Percentiles rank a stretch among this genome's conserved stretches.
These are phyloP conservation scores for Epirrhoe alternata DNA, from an alignment of 2,888 invertebrate genomes.

Conservation along the genomic window DNA sequence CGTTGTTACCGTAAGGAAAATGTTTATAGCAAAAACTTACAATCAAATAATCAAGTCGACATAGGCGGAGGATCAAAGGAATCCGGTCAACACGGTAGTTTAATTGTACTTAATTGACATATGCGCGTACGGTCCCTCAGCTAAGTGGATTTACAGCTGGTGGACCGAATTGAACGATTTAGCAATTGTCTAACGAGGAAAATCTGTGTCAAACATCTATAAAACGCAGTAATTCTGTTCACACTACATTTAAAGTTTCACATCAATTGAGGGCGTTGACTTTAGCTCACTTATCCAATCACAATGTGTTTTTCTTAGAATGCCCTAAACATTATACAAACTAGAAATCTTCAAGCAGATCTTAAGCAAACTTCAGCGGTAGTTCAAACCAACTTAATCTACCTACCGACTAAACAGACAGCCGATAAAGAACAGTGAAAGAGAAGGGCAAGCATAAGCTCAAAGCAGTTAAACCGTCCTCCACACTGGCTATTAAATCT, in stretches of 20 bases:
- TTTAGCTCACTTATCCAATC: background rate
- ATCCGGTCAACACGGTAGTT: slow-evolving; percentile 51
- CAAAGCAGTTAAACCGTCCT: slow-evolving; percentile 31
- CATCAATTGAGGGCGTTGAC: slow-evolving; percentile 8
- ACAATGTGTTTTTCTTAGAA: background rate
- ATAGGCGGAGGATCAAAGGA: slow-evolving; percentile 67
- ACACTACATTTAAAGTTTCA: slow-evolving; percentile 13
- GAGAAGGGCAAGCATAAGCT: slow-evolving; percentile 28
- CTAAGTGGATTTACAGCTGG: slow-evolving; percentile 75
- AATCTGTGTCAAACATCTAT: slow-evolving; percentile 50
- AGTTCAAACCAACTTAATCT: slow-evolving; percentile 16
- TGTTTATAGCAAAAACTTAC: slow-evolving; percentile 19
- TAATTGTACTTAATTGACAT: slow-evolving; percentile 77
- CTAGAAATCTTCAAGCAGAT: background rate
- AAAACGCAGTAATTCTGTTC: slow-evolving; percentile 22
- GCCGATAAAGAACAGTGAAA: slow-evolving; percentile 47
- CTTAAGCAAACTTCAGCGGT: slow-evolving; percentile 14
- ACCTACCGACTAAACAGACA: slow-evolving; percentile 18
- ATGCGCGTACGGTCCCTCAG: slow-evolving; percentile 61
- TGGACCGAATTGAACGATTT: slow-evolving; percentile 61
- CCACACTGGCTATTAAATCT: slow-evolving; percentile 35
- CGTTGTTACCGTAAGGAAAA: background rate
- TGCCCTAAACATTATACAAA: background rate
- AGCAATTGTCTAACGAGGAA: slow-evolving; percentile 53
- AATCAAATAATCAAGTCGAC: slow-evolving; percentile 40